phyloP scores from a whole-genome alignment of 2,797 vertebrate genomes.

The Chaetodon trifasciatus region DNA sequence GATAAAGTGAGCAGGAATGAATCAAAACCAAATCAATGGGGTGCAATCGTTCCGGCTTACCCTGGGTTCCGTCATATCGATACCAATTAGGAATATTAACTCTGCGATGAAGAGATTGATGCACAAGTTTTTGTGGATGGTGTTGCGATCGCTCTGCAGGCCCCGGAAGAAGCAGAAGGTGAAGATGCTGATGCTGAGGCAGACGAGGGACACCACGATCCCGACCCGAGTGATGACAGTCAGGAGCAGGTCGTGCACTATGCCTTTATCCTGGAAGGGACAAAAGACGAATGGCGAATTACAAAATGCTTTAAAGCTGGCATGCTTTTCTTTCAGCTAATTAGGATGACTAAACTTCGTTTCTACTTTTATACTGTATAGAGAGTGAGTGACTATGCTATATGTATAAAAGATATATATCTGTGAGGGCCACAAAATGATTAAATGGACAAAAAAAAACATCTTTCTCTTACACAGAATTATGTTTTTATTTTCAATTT shows the following conservation, averaged over 20 bases:
- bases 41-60: conserved; percentile 84
- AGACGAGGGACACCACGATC: conserved; percentile 96
- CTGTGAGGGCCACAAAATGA: neutral
- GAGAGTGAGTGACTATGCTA: neutral
- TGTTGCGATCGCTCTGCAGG: conserved; percentile 98
- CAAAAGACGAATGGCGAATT: neutral
- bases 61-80: conserved; percentile 95
- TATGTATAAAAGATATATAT: neutral
- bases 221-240: conserved; percentile 97
- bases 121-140: conserved; percentile 99
- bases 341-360: neutral
- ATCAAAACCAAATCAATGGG: conserved; percentile 71
- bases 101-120: conserved; percentile 99
- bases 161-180: conserved; percentile 99
- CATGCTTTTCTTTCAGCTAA: neutral
- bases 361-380: neutral
- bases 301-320: neutral
- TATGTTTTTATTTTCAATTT: neutral
- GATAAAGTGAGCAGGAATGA: conserved; percentile 60
- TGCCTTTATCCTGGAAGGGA: conserved; percentile 87
- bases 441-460: neutral
- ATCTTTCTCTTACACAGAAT: neutral
- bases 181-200: conserved; percentile 98
- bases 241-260: conserved; percentile 92
- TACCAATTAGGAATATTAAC: conserved; percentile 98